A percentile compares a stretch with the other conserved stretches of the same genome.
These are phyloP conservation scores for Macrotis lagotis DNA, from an alignment of 2,113 vertebrate genomes.

Conservation along the genomic window DNA sequence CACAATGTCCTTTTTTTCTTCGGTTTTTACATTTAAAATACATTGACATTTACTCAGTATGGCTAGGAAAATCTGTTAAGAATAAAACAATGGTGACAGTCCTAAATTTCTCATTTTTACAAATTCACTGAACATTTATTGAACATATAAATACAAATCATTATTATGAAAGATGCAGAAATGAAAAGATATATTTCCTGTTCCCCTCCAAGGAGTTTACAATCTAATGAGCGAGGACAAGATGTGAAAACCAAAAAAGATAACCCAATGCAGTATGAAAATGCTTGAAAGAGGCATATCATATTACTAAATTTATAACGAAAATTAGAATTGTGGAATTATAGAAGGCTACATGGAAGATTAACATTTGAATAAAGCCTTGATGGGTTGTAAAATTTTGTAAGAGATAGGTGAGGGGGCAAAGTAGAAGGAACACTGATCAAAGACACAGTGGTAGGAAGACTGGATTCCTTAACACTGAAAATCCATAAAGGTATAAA, in stretches of 20 bases:
- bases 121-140: background rate
- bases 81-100: conserved; percentile 2
- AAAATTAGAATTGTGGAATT: background rate
- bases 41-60: background rate
- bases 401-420: background rate
- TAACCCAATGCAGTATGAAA: background rate
- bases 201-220: background rate
- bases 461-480: background rate
- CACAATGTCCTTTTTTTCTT: background rate
- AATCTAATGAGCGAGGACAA: background rate
- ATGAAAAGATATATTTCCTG: background rate
- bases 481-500: background rate
- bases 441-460: background rate
- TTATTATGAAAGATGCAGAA: background rate
- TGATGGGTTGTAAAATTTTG: background rate
- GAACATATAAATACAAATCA: background rate
- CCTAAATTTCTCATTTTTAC: conserved; percentile 4
- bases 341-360: background rate
- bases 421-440: background rate
- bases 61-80: background rate
- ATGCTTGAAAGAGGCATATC: background rate
- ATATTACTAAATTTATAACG: background rate
- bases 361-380: background rate
- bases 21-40: background rate
- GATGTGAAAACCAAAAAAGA: background rate